phyloP scores from a whole-genome alignment of 1,140 invertebrate species.

The Pectinophora gossypiella region DNA sequence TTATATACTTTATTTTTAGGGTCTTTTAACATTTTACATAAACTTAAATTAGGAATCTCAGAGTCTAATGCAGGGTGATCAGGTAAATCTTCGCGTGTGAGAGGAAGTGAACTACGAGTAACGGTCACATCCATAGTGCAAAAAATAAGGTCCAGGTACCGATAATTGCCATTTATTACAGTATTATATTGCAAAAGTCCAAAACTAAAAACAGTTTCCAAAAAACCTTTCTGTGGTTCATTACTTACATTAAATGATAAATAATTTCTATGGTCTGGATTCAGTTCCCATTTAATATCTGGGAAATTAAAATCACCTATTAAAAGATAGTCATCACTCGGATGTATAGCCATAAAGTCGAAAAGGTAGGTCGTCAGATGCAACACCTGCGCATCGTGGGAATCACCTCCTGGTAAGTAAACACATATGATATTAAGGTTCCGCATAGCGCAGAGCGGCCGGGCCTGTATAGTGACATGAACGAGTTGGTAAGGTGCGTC shows the following conservation, averaged over 20 bases:
- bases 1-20: neutral
- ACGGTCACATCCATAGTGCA: neutral
- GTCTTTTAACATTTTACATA: neutral
- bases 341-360: neutral
- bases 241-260: neutral
- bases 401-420: neutral
- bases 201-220: neutral
- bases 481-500: too few relatives aligned
- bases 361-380: neutral
- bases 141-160: neutral
- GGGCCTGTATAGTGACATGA: too few relatives aligned
- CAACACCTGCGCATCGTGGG: neutral
- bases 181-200: neutral
- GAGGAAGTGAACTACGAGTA: neutral
- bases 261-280: neutral
- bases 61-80: neutral
- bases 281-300: neutral
- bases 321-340: neutral
- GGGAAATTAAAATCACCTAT: conserved; percentile 1
- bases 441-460: too few relatives aligned
- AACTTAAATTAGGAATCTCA: neutral
- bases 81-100: neutral
- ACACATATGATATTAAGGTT: neutral
- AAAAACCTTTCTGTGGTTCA: neutral
- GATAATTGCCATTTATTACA: neutral